Evolutionary conservation across 2,113 vertebrate genomes (phyloP), one percentile per base, ranked within the genome.

Genomic region (Syngnathoides biaculeatus): DNA sequence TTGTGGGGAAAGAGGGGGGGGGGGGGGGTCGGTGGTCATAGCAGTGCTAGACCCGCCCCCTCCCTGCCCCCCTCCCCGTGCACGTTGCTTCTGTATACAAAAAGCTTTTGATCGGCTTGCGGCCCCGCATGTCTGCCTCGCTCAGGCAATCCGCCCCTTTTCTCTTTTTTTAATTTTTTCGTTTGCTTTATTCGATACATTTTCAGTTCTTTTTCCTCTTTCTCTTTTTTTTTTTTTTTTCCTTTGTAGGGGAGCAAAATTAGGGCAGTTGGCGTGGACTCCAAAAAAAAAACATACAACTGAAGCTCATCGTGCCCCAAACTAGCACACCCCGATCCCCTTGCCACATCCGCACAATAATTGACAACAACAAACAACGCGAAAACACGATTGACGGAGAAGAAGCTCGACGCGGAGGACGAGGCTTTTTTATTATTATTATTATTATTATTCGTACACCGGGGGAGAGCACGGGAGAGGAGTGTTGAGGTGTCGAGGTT

Each of bases 251-350:
- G 87, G 84, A 87, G 83, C 87, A 90, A 91, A 89, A 90, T 91
- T 90, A 92, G 89, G 89, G 91, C 91, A 91, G 90, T 90, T 91
- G 88, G 89, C 90, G 88, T 92, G 89, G 91, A 92, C 91, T 91
- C 91, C 90, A 90, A 90, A 90, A 84, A 84, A 79, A 60, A 58
- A 62, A 62, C 43, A 62, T n/a, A 43, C 43, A 26, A 62, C 52
- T 57, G 30, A 57, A 57, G 55, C 15, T 22, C 81, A 82, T 72
- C 73, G 75, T 84, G 82, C 75, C 89, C 86, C 86, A 85, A 75
- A 89, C 87, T 83, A 82, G 77, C 81, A 73, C 60, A 84, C 72
- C 80, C 80, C 72, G 81, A 85, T 86, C 77, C 87, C 88, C 87
- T 77, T 45, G 78, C 72, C 78, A 84, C 72, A 69, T 84, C 78